Base-by-base conservation (phyloP, 2,113 vertebrate species). In the Sphaerodactylus townsendi region DNA sequence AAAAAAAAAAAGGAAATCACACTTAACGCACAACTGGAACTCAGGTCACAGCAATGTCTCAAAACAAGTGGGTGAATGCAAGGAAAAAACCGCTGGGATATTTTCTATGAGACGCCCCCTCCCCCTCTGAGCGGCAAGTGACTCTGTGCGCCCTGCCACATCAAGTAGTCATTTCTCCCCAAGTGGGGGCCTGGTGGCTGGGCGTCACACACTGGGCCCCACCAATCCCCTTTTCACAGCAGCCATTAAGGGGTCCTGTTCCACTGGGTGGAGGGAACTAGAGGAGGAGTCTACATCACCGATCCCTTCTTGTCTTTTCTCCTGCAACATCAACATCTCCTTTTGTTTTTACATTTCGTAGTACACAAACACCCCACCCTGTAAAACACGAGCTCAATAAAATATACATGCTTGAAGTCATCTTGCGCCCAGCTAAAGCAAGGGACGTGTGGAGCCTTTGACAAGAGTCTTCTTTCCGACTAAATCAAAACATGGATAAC, bases 401-500 rank as follows among this genome's bases (percentile, higher is more conserved):
- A 97, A 97, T 94, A 96, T 95, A 96, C 95, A 95, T 94, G 94
- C 96, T 94, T 89, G 68, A 64, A 94, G 86, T 90, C 90, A 82
- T 93, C 92, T 90, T 92, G 92, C 90, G 90, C 92, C 77, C 94
- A 93, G 92, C 90, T 83, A 91, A 87, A 93, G 94, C 86, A 78
- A 92, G 68, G 88, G 92, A 90, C 66, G 84, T 83, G 87, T 83
- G 87, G 91, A 96, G 97, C 95, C 93, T 97, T 97, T 98, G 76
- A 96, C 94, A 95, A 94, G 96, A 95, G 95, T 95, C 90, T 95
- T 89, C 95, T 95, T 96, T 96, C 41, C 96, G 96, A 97, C 97
- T 97, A 98, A 96, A 93, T 97, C 95, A 96, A 96, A 85, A 95
- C 95, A 93, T 98, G 97, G 98, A 98, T 98, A 79, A 99, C 92